phyloP scores from a whole-genome alignment of 2,113 vertebrate species.

The Polypterus senegalus region DNA sequence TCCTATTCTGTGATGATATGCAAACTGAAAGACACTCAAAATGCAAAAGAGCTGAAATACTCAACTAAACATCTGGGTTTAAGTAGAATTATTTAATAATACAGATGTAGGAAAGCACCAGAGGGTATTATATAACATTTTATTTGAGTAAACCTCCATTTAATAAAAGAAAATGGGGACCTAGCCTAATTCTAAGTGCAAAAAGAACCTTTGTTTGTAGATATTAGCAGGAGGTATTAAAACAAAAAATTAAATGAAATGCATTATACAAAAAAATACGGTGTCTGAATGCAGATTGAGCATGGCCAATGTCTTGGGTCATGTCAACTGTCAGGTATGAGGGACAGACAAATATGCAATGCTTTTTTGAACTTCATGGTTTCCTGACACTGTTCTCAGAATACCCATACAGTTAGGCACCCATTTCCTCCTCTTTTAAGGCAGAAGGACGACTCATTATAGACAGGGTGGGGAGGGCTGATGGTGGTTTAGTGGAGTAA shows the following conservation, averaged over 20 bases:
- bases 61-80: slow-evolving; percentile 51
- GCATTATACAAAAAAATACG: slow-evolving; percentile 30
- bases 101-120: slow-evolving; percentile 58
- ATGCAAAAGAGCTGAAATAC: slow-evolving; percentile 24
- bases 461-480: too few relatives aligned
- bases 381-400: too few relatives aligned
- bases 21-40: slow-evolving; percentile 25
- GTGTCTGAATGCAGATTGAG: slow-evolving; percentile 28
- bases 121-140: slow-evolving; percentile 48
- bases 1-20: too few relatives aligned
- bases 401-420: too few relatives aligned
- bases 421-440: too few relatives aligned
- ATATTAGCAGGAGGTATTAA: slow-evolving; percentile 36
- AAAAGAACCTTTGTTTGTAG: slow-evolving; percentile 60
- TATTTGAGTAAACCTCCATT: slow-evolving; percentile 60
- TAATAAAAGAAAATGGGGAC: slow-evolving; percentile 52
- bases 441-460: too few relatives aligned
- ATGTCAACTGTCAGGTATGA: too few relatives aligned
- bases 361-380: too few relatives aligned
- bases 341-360: too few relatives aligned
- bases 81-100: slow-evolving; percentile 45
- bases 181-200: slow-evolving; percentile 52
- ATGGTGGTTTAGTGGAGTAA: too few relatives aligned
- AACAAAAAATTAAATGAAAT: slow-evolving; percentile 11
- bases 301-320: slow-evolving; percentile 19